Percentiles rank a stretch among this genome's conserved stretches.
Conservation (phyloP, 2,113 vertebrate species). For the Scopus umbretta region DNA sequence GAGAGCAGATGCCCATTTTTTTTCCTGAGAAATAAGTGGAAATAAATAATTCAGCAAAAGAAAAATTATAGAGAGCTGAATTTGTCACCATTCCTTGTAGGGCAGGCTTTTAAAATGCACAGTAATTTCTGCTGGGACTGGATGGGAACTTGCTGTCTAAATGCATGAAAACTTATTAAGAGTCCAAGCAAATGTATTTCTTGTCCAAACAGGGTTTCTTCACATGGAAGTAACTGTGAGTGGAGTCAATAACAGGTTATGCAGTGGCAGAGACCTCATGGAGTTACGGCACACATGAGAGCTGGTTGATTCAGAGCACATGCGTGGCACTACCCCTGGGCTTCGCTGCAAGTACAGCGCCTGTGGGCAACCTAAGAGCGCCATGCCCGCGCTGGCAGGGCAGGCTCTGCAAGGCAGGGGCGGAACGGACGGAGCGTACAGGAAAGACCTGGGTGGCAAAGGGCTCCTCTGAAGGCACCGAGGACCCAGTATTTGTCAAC, state of each 20-base stretch:
- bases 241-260: background rate
- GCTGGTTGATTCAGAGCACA: background rate
- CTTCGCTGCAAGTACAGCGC: fast-evolving
- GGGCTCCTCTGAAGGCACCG: background rate
- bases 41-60: background rate
- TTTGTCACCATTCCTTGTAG: background rate
- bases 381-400: fast-evolving
- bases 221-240: background rate
- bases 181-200: background rate
- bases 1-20: background rate
- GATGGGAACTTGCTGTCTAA: background rate
- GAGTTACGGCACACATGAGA: background rate
- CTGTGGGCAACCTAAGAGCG: background rate
- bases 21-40: background rate
- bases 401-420: background rate
- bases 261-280: background rate
- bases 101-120: background rate
- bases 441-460: background rate
- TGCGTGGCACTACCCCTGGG: fast-evolving
- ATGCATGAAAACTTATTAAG: background rate
- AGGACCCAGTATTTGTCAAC: fast-evolving
- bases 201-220: background rate
- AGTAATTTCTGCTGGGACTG: background rate
- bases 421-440: background rate
- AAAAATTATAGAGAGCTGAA: background rate